These are phyloP conservation scores for Kradibia gibbosae DNA, from an alignment of 1,140 invertebrate species.

Conservation along the genomic window DNA sequence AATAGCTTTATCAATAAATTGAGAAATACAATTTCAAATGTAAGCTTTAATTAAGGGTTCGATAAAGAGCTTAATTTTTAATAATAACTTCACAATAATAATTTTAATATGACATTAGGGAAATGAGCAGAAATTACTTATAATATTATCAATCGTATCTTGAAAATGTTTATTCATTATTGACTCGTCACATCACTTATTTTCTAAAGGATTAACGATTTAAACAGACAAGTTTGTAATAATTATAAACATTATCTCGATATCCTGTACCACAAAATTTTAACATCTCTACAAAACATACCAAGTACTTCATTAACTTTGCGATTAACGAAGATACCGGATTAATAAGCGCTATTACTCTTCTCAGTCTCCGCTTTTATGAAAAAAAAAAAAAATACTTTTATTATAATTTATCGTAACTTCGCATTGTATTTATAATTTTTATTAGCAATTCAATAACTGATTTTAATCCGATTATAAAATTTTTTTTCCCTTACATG, in stretches of 20 bases:
- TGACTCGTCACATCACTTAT: conserved; percentile 37
- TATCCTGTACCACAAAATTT: conserved; percentile 25
- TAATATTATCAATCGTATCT: conserved; percentile 17
- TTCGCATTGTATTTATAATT: conserved; percentile 19
- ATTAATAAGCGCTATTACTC: conserved; percentile 27
- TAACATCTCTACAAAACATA: conserved; percentile 27
- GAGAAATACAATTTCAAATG: no score
- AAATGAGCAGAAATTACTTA: not conserved
- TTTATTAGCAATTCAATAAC: conserved; percentile 31
- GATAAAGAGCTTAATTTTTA: not conserved
- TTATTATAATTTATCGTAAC: conserved; percentile 38
- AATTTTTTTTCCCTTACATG: conserved; percentile 20
- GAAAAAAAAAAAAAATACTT: conserved; percentile 37
- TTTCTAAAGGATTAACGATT: conserved; percentile 29
- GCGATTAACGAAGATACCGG: conserved; percentile 11
- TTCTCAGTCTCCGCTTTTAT: conserved; percentile 16
- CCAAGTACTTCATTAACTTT: not conserved
- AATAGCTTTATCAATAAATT: no score
- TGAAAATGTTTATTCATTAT: conserved; percentile 51
- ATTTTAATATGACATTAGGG: not conserved
- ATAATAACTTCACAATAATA: not conserved
- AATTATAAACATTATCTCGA: conserved; percentile 49
- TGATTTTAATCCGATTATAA: conserved; percentile 36
- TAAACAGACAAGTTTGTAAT: conserved; percentile 27
- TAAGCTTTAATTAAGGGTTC: no score